Conservation (phyloP, 2,888 invertebrate species). For the Conomelus anceps region DNA sequence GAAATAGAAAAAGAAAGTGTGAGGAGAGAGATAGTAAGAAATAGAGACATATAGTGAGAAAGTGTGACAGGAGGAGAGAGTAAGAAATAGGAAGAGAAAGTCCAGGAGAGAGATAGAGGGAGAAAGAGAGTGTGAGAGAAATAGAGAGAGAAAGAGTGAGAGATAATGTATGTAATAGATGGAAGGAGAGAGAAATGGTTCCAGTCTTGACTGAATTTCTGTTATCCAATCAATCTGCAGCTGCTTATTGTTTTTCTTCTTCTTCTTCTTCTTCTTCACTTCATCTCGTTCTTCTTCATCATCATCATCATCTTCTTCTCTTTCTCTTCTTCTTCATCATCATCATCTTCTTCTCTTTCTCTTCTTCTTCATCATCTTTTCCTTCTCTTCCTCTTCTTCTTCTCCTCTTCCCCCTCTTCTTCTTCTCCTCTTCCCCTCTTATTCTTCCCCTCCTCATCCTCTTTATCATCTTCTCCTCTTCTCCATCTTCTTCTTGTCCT, state of each 20-base stretch:
- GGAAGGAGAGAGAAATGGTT: neutral
- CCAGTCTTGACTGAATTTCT: neutral
- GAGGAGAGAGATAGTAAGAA: too few relatives aligned
- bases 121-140: neutral
- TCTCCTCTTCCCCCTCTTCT: too few relatives aligned
- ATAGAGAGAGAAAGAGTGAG: neutral
- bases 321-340: too few relatives aligned
- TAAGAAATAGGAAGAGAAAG: neutral
- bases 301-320: too few relatives aligned
- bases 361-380: too few relatives aligned
- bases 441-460: too few relatives aligned
- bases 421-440: too few relatives aligned
- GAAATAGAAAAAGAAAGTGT: neutral
- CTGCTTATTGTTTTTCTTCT: neutral
- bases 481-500: too few relatives aligned
- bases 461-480: too few relatives aligned
- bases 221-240: neutral
- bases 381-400: too few relatives aligned
- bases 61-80: neutral
- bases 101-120: neutral
- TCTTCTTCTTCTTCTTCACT: neutral
- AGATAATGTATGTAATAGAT: neutral
- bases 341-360: too few relatives aligned
- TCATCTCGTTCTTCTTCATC: neutral
- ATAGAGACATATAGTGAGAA: too few relatives aligned